These are phyloP conservation scores for Liasis olivaceus DNA, from an alignment of 2,797 vertebrate species.

Conservation along the genomic window DNA sequence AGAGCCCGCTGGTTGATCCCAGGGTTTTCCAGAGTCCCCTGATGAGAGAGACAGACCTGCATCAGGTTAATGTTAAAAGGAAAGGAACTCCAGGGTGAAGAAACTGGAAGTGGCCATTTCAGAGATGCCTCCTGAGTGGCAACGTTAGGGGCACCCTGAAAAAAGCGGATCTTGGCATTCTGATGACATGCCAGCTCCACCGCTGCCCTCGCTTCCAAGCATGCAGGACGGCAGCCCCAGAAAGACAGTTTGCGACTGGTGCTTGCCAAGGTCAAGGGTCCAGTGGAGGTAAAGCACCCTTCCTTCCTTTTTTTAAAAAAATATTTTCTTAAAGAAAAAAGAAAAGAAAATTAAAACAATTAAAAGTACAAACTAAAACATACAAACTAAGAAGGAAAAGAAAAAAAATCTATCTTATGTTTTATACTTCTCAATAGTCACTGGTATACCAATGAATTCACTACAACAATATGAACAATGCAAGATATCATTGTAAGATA, in stretches of 20 bases:
- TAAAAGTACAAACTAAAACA: background rate
- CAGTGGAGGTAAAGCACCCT: background rate
- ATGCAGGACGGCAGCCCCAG: background rate
- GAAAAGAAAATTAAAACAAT: background rate
- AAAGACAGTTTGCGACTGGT: background rate
- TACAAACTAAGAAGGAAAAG: background rate
- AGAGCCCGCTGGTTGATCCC: slow-evolving; percentile 96
- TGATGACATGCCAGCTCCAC: background rate
- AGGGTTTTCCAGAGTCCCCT: slow-evolving; percentile 85
- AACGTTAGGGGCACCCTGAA: background rate
- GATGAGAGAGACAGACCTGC: background rate
- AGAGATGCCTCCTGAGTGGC: background rate
- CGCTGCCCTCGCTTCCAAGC: background rate
- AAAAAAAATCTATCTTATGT: no score
- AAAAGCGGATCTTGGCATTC: background rate
- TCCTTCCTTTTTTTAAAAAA: background rate
- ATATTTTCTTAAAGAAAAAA: background rate
- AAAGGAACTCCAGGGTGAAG: background rate
- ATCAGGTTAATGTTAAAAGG: background rate
- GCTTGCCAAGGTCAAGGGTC: background rate
- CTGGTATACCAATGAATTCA: no score
- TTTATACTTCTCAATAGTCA: no score
- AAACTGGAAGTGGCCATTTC: background rate
- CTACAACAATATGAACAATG: no score
- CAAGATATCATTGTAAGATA: no score